Base-by-base conservation (phyloP, 2,888 invertebrate species). In the Aporophyla lueneburgensis region DNA sequence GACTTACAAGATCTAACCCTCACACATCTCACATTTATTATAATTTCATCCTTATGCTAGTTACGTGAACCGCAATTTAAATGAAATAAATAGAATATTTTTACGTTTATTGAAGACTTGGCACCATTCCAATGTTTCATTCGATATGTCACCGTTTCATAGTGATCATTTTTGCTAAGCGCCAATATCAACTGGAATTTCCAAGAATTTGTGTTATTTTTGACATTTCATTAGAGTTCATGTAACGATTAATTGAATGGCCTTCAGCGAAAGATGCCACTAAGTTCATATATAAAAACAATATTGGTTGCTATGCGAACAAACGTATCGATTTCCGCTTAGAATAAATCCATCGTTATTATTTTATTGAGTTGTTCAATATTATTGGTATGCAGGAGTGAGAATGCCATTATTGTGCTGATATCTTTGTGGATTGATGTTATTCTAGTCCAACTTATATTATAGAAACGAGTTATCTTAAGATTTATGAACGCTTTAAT, bases 71-170 rank as follows among this genome's bases (percentile, higher is more conserved):
- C 9, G 24, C 19, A 54, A 58, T 70, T 61, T 62, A 80, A 83
- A 76, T 79, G 51, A 77, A 77, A 74, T 66, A 71, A 66, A 78
- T 76, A 65, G 24, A 61, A 73, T 62, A 68, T 24, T 80, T 78
- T 75, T 66, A 54, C 74, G 27, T 78, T 76, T 73, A 80, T 74
- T 69, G 71, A 77, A 66, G 33, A 71, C 43, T 84, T 89, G 89
- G 89, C 86, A 19, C 10, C 5, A 46, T 54, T 81, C 85, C 89
- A 89, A 80, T 58, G 33, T 62, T 73, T 68, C 69, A 83, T 84
- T 80, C 68, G 80, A 86, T 86, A 81, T 77, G 81, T 85, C 81
- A 65, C 79, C 74, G 49, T 80, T 76, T 76, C 66, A 63, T 56
- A 73, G 59, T 67, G 73, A 78, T 80, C 43, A 74, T 71, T 79